phyloP scores from a whole-genome alignment of 2,113 vertebrate genomes.

The Crotalus horridus region DNA sequence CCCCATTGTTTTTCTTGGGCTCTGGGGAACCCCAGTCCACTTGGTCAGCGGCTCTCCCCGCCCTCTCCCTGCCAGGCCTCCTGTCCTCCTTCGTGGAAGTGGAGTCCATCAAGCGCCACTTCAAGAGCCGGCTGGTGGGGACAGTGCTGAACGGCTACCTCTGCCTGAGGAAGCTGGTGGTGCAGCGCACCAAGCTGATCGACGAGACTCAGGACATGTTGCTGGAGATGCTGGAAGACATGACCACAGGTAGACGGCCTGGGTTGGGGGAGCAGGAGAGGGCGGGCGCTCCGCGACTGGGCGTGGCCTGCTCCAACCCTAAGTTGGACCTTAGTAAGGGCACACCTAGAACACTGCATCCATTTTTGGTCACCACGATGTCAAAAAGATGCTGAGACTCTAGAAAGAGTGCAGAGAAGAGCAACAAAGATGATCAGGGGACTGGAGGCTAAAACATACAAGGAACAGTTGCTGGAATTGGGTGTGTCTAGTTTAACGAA shows the following conservation, averaged over 20 bases:
- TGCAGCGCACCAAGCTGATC: conserved; percentile 97
- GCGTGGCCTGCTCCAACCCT: not conserved
- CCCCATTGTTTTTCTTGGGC: not conserved
- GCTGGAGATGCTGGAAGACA: conserved; percentile 98
- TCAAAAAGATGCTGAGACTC: too few species aligned
- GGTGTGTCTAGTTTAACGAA: accelerated
- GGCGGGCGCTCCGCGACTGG: accelerated
- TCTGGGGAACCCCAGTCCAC: not conserved
- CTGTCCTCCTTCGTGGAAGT: conserved; percentile 98
- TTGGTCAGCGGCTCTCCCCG: too few species aligned
- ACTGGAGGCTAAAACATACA: too few species aligned
- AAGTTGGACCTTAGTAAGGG: too few species aligned
- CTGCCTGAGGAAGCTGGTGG: conserved; percentile 92
- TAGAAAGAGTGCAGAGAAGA: too few species aligned
- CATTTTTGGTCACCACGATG: too few species aligned
- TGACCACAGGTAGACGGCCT: conserved; percentile 88
- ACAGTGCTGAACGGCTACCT: conserved; percentile 96
- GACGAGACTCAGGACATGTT: conserved; percentile 99
- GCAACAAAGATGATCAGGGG: too few species aligned
- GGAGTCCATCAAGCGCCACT: conserved; percentile 96
- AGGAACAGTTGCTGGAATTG: too few species aligned
- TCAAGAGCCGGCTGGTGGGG: conserved; percentile 94
- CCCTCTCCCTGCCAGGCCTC: conserved; percentile 72
- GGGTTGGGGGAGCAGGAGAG: accelerated
- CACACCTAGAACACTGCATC: too few species aligned